Evolutionary conservation across 2,113 vertebrate species (phyloP), one percentile per base, ranked within the genome.

Genomic region (Parotia lawesii): DNA sequence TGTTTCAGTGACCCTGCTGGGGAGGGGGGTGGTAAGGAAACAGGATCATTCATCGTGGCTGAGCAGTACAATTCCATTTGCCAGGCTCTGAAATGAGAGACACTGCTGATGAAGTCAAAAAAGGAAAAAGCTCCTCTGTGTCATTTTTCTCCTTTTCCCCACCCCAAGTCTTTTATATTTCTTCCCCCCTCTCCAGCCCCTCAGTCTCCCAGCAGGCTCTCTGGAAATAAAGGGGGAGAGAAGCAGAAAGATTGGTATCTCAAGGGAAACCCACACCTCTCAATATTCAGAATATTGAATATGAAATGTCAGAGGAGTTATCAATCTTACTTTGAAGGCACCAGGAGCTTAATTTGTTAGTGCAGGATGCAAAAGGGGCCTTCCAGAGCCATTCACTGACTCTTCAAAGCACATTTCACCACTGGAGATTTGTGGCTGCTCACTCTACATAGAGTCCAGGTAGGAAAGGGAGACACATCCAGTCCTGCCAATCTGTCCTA

Each of bases 281-380:
- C 97, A 98, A 98, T 98, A 98, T 98, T 98, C 98, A 98, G 96
- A 98, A 98, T 97, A 98, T 96, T 97, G 98, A 97, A 97, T 97
- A 97, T 98, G 97, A 98, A 98, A 97, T 97, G 98, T 97, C 97
- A 97, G 98, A 97, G 96, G 97, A 98, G 97, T 97, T 98, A 99
- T 98, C 98, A 98, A 98, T 99, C 98, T 99, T 98, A 98, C 98
- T 99, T 98, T 98, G 98, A 98, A 67, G 96, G 95, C 95, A 86
- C 61, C 12, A 80, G 97, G 94, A 97, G 95, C 96, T 98, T 98
- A 97, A 98, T 98, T 98, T 98, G 98, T 98, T 98, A 98, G 97
- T 94, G 97, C 96, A 95, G 97, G 95, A 98, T 97, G 98, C 91
- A 96, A 97, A 97, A 97, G 96, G 95, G 96, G 94, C 94, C 95